A percentile compares a stretch with the other conserved stretches of the same genome.
phyloP scores from a whole-genome alignment of 2,888 invertebrate genomes.

The Habroteleia sp. region DNA sequence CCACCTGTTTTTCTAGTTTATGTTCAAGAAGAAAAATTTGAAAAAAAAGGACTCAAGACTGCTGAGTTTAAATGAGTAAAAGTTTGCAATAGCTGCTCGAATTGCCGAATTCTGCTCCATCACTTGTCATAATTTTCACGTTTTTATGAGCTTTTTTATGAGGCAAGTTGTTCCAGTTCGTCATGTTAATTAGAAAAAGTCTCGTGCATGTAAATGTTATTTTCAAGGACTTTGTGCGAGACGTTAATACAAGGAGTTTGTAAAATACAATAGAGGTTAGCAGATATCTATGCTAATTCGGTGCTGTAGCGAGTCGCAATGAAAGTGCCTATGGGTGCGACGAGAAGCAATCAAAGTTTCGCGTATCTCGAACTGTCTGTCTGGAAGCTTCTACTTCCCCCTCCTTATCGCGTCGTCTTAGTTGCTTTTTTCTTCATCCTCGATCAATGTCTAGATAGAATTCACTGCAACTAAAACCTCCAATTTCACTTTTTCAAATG shows the following conservation, averaged over 20 bases:
- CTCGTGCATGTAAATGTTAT: conserved; percentile 52
- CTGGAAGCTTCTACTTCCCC: conserved; percentile 39
- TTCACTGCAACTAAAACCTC: conserved; percentile 27
- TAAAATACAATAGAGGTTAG: conserved; percentile 66
- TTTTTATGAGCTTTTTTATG: conserved; percentile 23
- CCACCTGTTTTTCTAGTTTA: no score
- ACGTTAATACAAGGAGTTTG: conserved; percentile 61
- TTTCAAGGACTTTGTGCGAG: conserved; percentile 54
- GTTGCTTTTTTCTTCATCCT: conserved; percentile 40
- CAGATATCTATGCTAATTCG: conserved; percentile 71
- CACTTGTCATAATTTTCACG: conserved; percentile 17
- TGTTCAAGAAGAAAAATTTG: no score
- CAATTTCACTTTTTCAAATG: conserved; percentile 11
- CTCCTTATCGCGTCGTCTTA: conserved; percentile 26
- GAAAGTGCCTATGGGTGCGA: conserved; percentile 68
- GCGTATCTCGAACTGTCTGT: conserved; percentile 64
- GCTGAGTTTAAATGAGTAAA: no score
- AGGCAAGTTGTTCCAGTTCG: conserved; percentile 16
- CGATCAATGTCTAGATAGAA: conserved; percentile 47
- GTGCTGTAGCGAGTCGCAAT: conserved; percentile 69
- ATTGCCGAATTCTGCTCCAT: conserved; percentile 4
- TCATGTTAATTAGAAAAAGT: conserved; percentile 61
- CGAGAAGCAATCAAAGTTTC: conserved; percentile 68
- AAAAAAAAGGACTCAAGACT: no score
- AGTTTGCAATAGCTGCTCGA: not conserved